Evolutionary conservation across 2,797 vertebrate species (phyloP), one percentile per base, ranked within the genome.

Genomic region (Esox masquinongy): DNA sequence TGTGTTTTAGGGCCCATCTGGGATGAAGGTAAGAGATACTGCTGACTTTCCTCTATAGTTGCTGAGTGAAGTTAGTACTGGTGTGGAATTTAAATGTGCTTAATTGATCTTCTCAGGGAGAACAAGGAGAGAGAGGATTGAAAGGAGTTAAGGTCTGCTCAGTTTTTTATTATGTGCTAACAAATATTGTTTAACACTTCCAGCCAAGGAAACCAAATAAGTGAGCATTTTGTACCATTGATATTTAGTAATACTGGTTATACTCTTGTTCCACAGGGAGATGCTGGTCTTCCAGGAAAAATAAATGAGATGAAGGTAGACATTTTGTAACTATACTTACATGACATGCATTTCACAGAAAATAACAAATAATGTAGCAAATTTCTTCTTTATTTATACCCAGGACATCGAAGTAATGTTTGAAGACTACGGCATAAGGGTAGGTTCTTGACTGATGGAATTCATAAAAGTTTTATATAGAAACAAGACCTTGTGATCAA

Each of bases 341-440:
- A 8, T 1, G 39, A 29, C 17, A 66, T 39, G 29, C 15, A 66
- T 74, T 66, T 50, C 1, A 50, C 15, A 5, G 22, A 16, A 50
- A 29, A 51, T 24, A 49, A 59, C 26, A 69, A 34, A 56, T 63
- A 11, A 34, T 64, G 17, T 36, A 61, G 16, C 3, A 34, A 43
- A 7, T 26, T 67, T n/a, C 51, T 56, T 26, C 29, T 47, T 80
- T 14, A 15, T 70, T 39, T 51, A 73, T 66, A 80, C 87, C 63
- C 78, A 97, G 96, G 95, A 96, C 84, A 90, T 97, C 77, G 96
- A 97, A 84, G 84, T 29, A 15, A 91, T 97, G 86, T 96, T 97
- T 88, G 96, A 97, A 79, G 87, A 86, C 3, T 95, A 96, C 0
- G 96, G 96, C 11, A 97, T 97, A 82, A 93, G 94, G 93, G 96